Percentiles rank a stretch among this genome's conserved stretches.
phyloP scores from a whole-genome alignment of 2,797 vertebrate genomes.

The Pipistrellus pygmaeus region DNA sequence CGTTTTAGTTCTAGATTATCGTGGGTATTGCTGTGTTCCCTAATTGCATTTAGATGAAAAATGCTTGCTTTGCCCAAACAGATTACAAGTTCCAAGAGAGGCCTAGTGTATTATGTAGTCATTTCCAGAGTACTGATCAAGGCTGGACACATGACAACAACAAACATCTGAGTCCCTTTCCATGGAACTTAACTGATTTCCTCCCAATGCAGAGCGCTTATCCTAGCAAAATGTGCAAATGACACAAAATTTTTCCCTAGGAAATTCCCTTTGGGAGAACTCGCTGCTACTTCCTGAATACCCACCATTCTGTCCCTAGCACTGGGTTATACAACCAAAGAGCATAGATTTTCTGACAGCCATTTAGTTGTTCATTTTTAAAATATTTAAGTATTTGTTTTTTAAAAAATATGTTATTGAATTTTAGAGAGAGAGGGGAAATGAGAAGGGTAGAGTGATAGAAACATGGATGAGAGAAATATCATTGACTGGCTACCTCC shows the following conservation, averaged over 20 bases:
- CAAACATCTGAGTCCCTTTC: neutral
- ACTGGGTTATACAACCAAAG: conserved; percentile 7
- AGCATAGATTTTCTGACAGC: neutral
- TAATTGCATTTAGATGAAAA: conserved; percentile 49
- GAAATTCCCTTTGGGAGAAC: conserved; percentile 33
- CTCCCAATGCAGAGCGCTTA: neutral
- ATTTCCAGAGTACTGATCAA: neutral
- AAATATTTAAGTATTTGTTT: conserved; percentile 16
- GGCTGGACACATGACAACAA: neutral
- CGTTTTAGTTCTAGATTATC: neutral
- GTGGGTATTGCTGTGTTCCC: neutral
- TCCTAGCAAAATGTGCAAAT: conserved; percentile 24
- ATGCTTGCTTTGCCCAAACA: conserved; percentile 1
- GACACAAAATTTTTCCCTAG: neutral
- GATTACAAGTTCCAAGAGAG: conserved; percentile 1
- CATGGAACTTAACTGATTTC: neutral
- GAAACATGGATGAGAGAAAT: no score
- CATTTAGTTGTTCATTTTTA: conserved; percentile 33
- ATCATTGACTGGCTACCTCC: no score
- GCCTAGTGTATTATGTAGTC: neutral
- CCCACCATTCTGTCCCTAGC: neutral
- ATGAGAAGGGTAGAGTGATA: no score
- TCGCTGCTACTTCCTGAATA: conserved; percentile 27
- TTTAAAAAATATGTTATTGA: no score
- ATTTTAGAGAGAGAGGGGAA: no score